phyloP scores from a whole-genome alignment of 1,140 invertebrate species.

The Aphelenchoides avenae region DNA sequence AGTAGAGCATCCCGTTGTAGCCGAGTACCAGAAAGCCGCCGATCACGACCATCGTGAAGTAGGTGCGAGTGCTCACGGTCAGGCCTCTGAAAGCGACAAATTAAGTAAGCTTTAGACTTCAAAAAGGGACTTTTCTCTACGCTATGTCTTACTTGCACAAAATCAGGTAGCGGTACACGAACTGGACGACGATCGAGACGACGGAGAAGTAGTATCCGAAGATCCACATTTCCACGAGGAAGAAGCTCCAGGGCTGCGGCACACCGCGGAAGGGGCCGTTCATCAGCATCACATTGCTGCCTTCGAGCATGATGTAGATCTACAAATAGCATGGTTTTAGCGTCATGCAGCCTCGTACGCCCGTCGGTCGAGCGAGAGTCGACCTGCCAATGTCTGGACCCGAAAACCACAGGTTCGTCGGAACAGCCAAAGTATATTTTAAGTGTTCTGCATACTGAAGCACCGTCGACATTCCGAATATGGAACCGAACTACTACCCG shows the following conservation, averaged over 20 bases:
- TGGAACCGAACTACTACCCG: background rate
- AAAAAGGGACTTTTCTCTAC: too few relatives aligned
- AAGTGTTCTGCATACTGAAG: too few relatives aligned
- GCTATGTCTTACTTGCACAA: conserved; percentile 6
- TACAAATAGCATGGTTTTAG: too few relatives aligned
- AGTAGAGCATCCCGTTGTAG: conserved; percentile 8
- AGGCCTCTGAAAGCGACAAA: too few relatives aligned
- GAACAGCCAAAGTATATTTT: too few relatives aligned
- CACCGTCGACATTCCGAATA: too few relatives aligned
- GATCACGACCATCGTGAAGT: background rate
- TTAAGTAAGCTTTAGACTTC: background rate
- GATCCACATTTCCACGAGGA: conserved; percentile 2
- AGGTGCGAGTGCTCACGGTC: background rate
- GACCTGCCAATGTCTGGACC: too few relatives aligned
- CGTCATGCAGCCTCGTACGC: too few relatives aligned
- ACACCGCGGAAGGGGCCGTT: background rate
- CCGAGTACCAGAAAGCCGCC: background rate
- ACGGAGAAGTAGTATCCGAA: conserved; percentile 12
- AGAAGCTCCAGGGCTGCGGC: background rate
- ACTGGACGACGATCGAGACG: conserved; percentile 8
- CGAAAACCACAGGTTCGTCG: too few relatives aligned
- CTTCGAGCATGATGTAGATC: conserved; percentile 8
- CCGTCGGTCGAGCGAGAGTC: too few relatives aligned
- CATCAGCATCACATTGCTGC: background rate
- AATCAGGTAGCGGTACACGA: conserved; percentile 3